Base-by-base conservation (phyloP, 2,113 vertebrate species). In the Chloebia gouldiae region DNA sequence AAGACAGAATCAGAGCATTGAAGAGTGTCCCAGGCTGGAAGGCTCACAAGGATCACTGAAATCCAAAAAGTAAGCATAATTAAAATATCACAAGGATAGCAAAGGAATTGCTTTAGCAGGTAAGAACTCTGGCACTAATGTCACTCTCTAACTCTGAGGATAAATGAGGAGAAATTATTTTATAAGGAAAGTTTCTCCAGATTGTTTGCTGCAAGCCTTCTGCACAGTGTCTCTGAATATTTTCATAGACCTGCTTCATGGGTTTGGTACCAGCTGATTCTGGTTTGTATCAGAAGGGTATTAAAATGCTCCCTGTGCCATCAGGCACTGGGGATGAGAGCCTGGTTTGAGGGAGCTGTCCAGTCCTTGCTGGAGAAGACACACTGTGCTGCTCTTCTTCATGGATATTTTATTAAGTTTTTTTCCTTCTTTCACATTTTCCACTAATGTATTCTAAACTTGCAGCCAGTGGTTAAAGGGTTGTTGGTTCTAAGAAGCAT, bases 301-400 rank as follows among this genome's bases (percentile, higher is more conserved):
- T 31, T 40, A 15, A 42, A 69, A 79, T 44, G 59, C 16, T 87
- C 25, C 23, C 27, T 61, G n/a, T 37, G 25, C 24, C 24, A 6
- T 39, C 20, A 22, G 28, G 42, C 31, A 10, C 2, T 33, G 56
- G 37, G 66, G 19, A 25, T 25, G 33, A 51, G 50, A 71, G 64
- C 28, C 57, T 65, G 66, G 10, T 44, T 35, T n/a, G 54, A 78
- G 68, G 94, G 95, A 97, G 94, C 96, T 97, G 96, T 96, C 95
- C 96, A 92, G 82, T 81, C 60, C 85, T 96, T 39, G 79, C 64
- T 92, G 81, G 47, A 78, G 95, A 75, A 69, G 84, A 44, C 22
- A 24, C 11, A 13, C 22, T 44, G 2, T 22, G 35, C 54, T 47
- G 33, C 37, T 90, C 39, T 66, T 59, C 63, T 90, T 42, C 37